Evolutionary conservation across 2,888 invertebrate species (phyloP).

Genomic region (Catocala sponsa): DNA sequence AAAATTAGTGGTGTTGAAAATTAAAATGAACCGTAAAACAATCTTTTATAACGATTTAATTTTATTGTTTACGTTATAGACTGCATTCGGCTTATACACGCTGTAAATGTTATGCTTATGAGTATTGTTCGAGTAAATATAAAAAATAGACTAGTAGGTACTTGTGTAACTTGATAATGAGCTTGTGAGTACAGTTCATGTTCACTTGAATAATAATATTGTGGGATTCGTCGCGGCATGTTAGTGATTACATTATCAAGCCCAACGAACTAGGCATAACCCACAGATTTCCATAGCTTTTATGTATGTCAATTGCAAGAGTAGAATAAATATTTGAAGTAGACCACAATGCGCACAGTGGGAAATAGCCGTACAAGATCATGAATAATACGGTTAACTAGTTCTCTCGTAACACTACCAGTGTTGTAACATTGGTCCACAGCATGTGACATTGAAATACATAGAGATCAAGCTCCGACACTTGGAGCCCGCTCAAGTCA

Average conservation of each 20-base stretch:
- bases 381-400: conserved; percentile 28
- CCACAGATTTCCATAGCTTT: not conserved
- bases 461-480: conserved; percentile 12
- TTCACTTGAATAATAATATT: too few species aligned
- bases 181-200: too few species aligned
- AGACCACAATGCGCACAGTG: conserved; percentile 22
- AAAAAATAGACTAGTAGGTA: too few species aligned
- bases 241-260: too few species aligned
- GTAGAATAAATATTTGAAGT: conserved; percentile 2
- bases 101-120: not conserved
- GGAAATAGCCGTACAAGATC: conserved; percentile 22
- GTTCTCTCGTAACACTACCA: conserved; percentile 20
- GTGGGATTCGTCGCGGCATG: too few species aligned
- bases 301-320: conserved; percentile 8
- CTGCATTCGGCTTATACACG: not conserved
- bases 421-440: conserved; percentile 26
- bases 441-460: conserved; percentile 13
- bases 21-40: conserved; percentile 9
- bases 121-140: not conserved
- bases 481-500: not conserved
- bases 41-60: conserved; percentile 6
- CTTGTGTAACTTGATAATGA: too few species aligned
- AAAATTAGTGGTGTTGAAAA: conserved; percentile 9
- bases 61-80: conserved; percentile 11
- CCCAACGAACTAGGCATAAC: too few species aligned